Percentiles rank a stretch among this genome's conserved stretches.
phyloP scores from a whole-genome alignment of 2,797 vertebrate genomes.

The Sebastes aleutianus region DNA sequence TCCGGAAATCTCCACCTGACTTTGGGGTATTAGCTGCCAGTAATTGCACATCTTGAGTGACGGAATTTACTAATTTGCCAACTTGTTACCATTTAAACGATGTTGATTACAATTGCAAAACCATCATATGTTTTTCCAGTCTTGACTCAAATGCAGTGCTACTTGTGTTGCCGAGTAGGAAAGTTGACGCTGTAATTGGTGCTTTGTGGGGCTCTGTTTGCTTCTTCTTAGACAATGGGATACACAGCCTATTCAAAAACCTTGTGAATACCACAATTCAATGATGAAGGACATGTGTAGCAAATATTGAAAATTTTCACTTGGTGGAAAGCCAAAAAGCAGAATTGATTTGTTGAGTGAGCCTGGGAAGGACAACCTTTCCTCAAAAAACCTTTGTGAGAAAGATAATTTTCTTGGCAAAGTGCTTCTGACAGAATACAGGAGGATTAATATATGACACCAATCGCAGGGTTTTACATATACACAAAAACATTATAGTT shows the following conservation, averaged over 20 bases:
- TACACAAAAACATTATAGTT: conserved; percentile 16
- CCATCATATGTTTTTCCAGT: conserved; percentile 19
- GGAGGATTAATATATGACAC: conserved; percentile 33
- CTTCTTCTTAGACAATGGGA: conserved; percentile 32
- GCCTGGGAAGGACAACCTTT: conserved; percentile 45
- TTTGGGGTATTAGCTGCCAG: conserved; percentile 41
- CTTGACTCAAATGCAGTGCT: not conserved
- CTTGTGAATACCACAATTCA: conserved; percentile 41
- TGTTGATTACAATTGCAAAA: conserved; percentile 31
- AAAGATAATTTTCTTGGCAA: conserved; percentile 50
- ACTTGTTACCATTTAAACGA: conserved; percentile 24
- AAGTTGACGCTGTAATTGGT: conserved; percentile 48
- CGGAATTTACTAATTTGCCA: conserved; percentile 46
- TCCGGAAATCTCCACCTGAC: conserved; percentile 41
- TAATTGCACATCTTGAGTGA: conserved; percentile 53
- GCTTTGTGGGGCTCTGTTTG: conserved; percentile 35
- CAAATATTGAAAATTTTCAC: conserved; percentile 49
- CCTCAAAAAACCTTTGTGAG: conserved; percentile 42
- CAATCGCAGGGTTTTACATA: conserved; percentile 10
- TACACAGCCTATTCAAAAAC: conserved; percentile 40
- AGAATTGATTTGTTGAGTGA: conserved; percentile 53
- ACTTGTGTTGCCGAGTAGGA: not conserved
- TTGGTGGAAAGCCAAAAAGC: conserved; percentile 56
- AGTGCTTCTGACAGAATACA: conserved; percentile 47
- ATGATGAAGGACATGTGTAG: conserved; percentile 60